Evolutionary conservation across 2,113 vertebrate genomes (phyloP).

Genomic region (human): GRCh38 chr4:23106001-23106500

Average conservation of each 20-base stretch:
- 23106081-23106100: background rate
- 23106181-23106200: background rate
- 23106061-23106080: background rate
- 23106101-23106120: background rate
- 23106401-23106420: constrained; percentile 36
- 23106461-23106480: background rate
- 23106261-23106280: background rate
- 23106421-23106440: constrained; percentile 31
- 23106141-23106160: background rate
- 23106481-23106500: constrained; percentile 23
- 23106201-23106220: background rate
- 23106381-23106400: background rate
- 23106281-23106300: background rate
- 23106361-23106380: background rate
- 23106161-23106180: background rate
- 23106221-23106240: background rate
- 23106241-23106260: background rate
- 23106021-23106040: background rate
- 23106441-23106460: constrained; percentile 33
- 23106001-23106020: background rate
- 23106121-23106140: background rate
- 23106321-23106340: background rate
- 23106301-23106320: background rate
- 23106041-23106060: background rate
- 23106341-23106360: background rate